Evolutionary conservation across 1,140 invertebrate species (phyloP), one percentile per base, ranked within the genome.

Genomic region (Bombus ignitus): DNA sequence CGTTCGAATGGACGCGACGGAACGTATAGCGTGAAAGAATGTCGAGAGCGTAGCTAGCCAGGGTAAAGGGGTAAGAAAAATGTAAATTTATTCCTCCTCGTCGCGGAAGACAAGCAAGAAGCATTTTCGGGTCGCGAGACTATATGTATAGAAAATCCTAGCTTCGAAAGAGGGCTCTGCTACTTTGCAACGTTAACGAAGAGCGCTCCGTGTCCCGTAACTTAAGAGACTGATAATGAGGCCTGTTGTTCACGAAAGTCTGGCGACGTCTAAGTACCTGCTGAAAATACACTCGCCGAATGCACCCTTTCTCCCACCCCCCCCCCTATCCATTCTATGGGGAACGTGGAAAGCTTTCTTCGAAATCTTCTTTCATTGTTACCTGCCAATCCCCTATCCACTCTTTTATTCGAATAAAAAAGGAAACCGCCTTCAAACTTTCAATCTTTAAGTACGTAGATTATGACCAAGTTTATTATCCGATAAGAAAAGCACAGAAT

Each of bases 141-240:
- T 15, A 37, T 57, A 15, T 13, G 15, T 57, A 28, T 13, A 15
- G 32, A 59, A 57, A 76, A 39, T 76, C 35, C 47, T 57, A 35
- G 35, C 47, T 47, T 35, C 12, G 9, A 32, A 32, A 32, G 15
- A n/a, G 15, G 15, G 5, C 10, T 42, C n/a, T 68, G 22, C 32
- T 70, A 53, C 44, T 70, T 42, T 37, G 13, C 77, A 28, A n/a
- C 65, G 65, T 80, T 80, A 80, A 80, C 78, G 78, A 80, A 80
- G 78, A 25, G 44, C 18, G 25, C 44, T 35, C 9, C n/a, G 32
- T 37, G 65, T 65, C 35, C 25, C 35, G 57, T n/a, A 65, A 80
- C 78, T 35, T 70, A 42, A 80, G 78, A 80, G 78, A 70, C 78
- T 80, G 78, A 80, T 80, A 80, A 80, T 37, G 78, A 80, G 78